phyloP scores from a whole-genome alignment of 2,797 vertebrate genomes.

The Orientallactaga sibirica region DNA sequence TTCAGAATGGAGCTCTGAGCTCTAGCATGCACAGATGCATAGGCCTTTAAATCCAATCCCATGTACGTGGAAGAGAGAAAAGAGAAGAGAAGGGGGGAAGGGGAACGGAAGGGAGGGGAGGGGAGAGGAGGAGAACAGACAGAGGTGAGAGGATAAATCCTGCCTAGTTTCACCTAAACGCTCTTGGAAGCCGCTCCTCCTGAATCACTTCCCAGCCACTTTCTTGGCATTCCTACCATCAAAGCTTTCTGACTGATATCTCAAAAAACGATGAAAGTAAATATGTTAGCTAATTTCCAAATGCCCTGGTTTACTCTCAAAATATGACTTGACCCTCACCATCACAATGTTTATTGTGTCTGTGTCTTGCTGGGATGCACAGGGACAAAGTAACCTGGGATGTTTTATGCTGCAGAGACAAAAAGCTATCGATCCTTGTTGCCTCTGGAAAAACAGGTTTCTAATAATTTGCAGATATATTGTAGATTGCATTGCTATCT shows the following conservation, averaged over 20 bases:
- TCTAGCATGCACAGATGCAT: too few species aligned
- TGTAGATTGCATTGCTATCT: conserved; percentile 86
- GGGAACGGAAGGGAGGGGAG: neutral
- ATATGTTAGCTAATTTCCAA: conserved; percentile 74
- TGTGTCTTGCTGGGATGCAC: conserved; percentile 76
- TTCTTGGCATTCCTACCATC: conserved; percentile 60
- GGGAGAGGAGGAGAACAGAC: neutral
- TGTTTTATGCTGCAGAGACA: conserved; percentile 88
- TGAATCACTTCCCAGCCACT: conserved; percentile 42
- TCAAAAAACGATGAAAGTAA: conserved; percentile 47
- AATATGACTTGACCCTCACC: conserved; percentile 67
- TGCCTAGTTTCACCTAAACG: neutral
- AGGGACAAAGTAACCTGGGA: conserved; percentile 85
- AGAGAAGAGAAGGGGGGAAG: neutral
- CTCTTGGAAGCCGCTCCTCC: neutral
- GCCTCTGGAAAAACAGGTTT: conserved; percentile 87
- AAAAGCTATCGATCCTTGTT: conserved; percentile 88
- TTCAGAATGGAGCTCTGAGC: neutral
- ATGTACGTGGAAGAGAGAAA: too few species aligned
- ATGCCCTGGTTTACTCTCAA: conserved; percentile 64
- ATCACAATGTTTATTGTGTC: conserved; percentile 77
- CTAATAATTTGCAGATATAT: conserved; percentile 89
- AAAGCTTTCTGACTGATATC: conserved; percentile 52
- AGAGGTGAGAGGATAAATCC: neutral
- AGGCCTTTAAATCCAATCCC: too few species aligned